Base-by-base conservation (phyloP, 2,113 vertebrate species). In the Sterrhoptilus dennistouni region DNA sequence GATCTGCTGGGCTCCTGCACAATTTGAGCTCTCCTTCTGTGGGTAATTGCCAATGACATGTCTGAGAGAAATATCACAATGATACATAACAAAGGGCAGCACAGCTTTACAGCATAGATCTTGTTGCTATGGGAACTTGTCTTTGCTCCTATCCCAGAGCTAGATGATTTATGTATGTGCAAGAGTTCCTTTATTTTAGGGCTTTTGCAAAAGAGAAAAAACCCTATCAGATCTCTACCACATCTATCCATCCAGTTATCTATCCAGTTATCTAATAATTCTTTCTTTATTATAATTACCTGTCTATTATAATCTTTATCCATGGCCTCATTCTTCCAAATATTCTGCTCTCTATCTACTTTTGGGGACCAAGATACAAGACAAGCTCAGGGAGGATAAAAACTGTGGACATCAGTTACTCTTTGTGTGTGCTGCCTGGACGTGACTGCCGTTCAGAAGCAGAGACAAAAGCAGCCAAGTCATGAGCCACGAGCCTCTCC, bases 101-200 rank as follows among this genome's bases (percentile, higher is more conserved):
- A 2, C 95, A 87, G 97, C 96, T 97, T 97, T 97, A 96, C 90
- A 97, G 96, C 96, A 97, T 97, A 97, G 95, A 97, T 97, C 97
- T 96, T 94, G 97, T 98, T 97, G 96, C 97, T 96, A 97, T 97
- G 97, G 97, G 94, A 98, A 98, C 97, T 92, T 85, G 94, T 97
- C 97, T 97, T 95, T 97, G 94, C 97, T 97, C 95, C 97, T 92
- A 96, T 95, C 95, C 93, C 27, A 28, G 69, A 97, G 95, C 94
- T 90, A 89, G 93, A 96, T 98, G 97, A 97, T 98, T 97, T 98
- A 98, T 98, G 96, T 96, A 95, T 92, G 96, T 97, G 97, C 95
- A 97, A 98, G 97, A 97, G 93, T 96, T 97, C 95, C 96, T 95
- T 96, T 97, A 96, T 97, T 96, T 97, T 96, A 93, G 89, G 89